Percentiles rank a stretch among this genome's conserved stretches.
Conservation (phyloP, 2,888 invertebrate genomes). For the Crepidodera aurea region DNA sequence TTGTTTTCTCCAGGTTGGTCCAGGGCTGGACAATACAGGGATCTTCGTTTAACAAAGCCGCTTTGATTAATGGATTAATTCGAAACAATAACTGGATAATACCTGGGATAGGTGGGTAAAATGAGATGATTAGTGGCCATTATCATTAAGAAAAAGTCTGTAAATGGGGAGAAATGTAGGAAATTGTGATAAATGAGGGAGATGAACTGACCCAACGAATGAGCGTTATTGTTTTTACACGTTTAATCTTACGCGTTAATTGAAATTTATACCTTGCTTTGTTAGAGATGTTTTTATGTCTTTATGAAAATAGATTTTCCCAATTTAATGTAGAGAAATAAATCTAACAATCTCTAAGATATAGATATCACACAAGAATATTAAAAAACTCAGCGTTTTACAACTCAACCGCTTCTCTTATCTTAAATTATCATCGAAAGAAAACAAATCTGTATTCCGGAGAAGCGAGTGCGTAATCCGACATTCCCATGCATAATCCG, state of each 20-base stretch:
- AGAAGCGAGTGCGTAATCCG: neutral
- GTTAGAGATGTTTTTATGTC: too few relatives aligned
- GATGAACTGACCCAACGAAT: neutral
- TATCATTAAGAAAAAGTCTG: constrained; percentile 12
- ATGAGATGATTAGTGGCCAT: constrained; percentile 18
- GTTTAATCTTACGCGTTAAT: too few relatives aligned
- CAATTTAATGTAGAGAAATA: too few relatives aligned
- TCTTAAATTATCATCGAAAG: constrained; percentile 2
- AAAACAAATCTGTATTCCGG: constrained; percentile 8
- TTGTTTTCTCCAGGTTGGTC: constrained; percentile 13
- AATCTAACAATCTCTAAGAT: too few relatives aligned
- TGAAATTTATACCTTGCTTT: too few relatives aligned
- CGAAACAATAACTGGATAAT: constrained; percentile 27
- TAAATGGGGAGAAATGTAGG: neutral
- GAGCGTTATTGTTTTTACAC: neutral
- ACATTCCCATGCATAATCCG: constrained; percentile 12
- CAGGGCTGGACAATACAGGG: constrained; percentile 14
- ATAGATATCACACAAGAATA: too few relatives aligned
- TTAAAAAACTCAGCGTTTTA: too few relatives aligned
- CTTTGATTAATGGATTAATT: constrained; percentile 33
- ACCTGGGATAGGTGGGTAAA: constrained; percentile 14
- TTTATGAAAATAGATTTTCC: too few relatives aligned
- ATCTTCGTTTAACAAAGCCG: constrained; percentile 23
- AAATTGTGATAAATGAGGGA: constrained; percentile 10
- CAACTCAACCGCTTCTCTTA: neutral